These are phyloP conservation scores for Chrysina gloriosa DNA, from an alignment of 2,888 invertebrate species.

Conservation along the genomic window DNA sequence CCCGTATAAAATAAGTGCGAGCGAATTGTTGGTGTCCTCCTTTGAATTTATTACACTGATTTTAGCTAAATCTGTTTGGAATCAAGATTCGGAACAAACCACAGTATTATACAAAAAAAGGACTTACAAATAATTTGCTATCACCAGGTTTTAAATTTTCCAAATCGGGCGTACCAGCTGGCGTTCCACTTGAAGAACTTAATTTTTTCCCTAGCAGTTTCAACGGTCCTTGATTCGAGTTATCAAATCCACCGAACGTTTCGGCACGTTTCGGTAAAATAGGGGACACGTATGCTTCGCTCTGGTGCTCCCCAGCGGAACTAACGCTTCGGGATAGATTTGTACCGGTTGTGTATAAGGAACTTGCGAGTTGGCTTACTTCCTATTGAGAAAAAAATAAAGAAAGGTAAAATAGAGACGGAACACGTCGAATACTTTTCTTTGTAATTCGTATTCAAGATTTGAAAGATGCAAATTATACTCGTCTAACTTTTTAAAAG, in stretches of 20 bases:
- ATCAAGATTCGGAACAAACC: too few species aligned
- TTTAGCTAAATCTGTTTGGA: too few species aligned
- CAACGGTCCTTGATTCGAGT: slow-evolving; percentile 61
- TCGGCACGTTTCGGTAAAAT: slow-evolving; percentile 92
- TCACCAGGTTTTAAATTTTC: slow-evolving; percentile 64
- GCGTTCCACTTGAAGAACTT: slow-evolving; percentile 59
- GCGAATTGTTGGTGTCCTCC: too few species aligned
- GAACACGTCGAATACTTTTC: slow-evolving; percentile 31
- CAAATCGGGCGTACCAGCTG: slow-evolving; percentile 61
- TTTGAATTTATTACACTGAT: too few species aligned
- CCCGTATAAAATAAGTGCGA: too few species aligned
- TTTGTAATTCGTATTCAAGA: too few species aligned
- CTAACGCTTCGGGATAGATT: slow-evolving; percentile 91
- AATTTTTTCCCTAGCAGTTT: slow-evolving; percentile 61
- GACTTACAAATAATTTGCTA: slow-evolving; percentile 62
- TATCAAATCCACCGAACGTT: slow-evolving; percentile 96
- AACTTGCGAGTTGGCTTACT: slow-evolving; percentile 80
- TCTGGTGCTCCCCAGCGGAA: slow-evolving; percentile 93
- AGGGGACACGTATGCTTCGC: slow-evolving; percentile 85
- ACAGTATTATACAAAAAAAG: too few species aligned
- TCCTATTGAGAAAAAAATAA: slow-evolving; percentile 67
- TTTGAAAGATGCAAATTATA: too few species aligned
- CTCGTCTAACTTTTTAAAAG: too few species aligned
- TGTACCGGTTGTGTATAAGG: slow-evolving; percentile 78
- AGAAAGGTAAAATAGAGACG: neutral